phyloP scores from a whole-genome alignment of 2,113 vertebrate genomes.

The Cryptomyrus ogoouensis region DNA sequence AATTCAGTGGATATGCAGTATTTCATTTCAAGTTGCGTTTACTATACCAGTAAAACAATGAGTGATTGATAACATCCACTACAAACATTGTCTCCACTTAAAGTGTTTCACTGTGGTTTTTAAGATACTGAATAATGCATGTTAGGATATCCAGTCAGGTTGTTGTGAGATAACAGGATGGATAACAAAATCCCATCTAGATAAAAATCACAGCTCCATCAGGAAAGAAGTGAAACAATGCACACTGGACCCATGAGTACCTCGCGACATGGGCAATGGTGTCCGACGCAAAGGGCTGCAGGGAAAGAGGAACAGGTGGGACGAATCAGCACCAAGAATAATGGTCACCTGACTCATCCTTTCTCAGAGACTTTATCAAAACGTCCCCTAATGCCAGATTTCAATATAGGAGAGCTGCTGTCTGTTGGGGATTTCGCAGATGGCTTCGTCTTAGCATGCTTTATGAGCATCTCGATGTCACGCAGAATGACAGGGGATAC shows the following conservation, averaged over 20 bases:
- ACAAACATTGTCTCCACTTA: background rate
- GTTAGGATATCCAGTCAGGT: background rate
- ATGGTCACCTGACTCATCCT: background rate
- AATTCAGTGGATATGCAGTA: background rate
- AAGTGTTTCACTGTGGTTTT: background rate
- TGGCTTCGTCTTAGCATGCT: background rate
- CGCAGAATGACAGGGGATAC: background rate
- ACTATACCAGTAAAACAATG: background rate
- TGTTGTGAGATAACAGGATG: background rate
- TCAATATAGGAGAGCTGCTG: background rate
- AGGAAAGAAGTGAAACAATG: background rate
- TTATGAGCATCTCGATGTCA: background rate
- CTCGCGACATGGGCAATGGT: background rate
- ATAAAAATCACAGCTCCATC: background rate
- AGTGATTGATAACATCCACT: background rate
- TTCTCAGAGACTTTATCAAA: background rate
- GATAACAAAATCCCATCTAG: background rate
- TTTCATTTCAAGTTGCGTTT: background rate
- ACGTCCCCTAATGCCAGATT: background rate
- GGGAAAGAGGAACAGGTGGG: background rate
- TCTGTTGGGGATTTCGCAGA: background rate
- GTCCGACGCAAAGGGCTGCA: background rate
- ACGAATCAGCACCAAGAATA: background rate
- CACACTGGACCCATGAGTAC: background rate
- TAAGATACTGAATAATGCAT: background rate